Evolutionary conservation across 2,888 invertebrate species (phyloP).

Genomic region (Shargacucullia verbasci): DNA sequence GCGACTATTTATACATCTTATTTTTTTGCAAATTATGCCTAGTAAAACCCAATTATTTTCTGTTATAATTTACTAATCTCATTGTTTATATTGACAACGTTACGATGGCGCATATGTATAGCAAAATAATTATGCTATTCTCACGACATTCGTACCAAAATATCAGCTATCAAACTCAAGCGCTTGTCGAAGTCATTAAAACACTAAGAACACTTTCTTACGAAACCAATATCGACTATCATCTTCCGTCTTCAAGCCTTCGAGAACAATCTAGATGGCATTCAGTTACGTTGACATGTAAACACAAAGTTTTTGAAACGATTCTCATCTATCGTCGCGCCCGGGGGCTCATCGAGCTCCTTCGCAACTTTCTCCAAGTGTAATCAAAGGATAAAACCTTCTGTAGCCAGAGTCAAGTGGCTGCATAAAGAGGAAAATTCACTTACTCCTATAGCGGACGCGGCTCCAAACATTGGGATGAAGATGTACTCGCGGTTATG

Average conservation of each 20-base stretch:
- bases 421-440: slow-evolving; percentile 84
- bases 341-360: slow-evolving; percentile 67
- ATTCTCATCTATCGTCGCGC: slow-evolving; percentile 70
- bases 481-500: slow-evolving; percentile 53
- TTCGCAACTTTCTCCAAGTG: slow-evolving; percentile 70
- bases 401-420: slow-evolving; percentile 78
- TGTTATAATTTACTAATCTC: too few relatives aligned
- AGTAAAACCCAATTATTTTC: too few relatives aligned
- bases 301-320: slow-evolving; percentile 71
- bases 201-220: slow-evolving; percentile 7
- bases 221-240: slow-evolving; percentile 33
- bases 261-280: slow-evolving; percentile 46
- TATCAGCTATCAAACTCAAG: not conserved
- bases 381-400: slow-evolving; percentile 83
- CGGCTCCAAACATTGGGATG: slow-evolving; percentile 79
- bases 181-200: slow-evolving; percentile 10
- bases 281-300: slow-evolving; percentile 54
- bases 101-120: too few relatives aligned
- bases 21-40: too few relatives aligned
- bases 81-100: too few relatives aligned
- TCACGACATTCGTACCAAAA: not conserved
- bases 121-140: too few relatives aligned
- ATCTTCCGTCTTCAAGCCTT: slow-evolving; percentile 34
- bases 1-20: too few relatives aligned
- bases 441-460: slow-evolving; percentile 82